Percentiles rank a stretch among this genome's conserved stretches.
phyloP scores from a whole-genome alignment of 2,797 vertebrate genomes.

The Gymnodraco acuticeps region DNA sequence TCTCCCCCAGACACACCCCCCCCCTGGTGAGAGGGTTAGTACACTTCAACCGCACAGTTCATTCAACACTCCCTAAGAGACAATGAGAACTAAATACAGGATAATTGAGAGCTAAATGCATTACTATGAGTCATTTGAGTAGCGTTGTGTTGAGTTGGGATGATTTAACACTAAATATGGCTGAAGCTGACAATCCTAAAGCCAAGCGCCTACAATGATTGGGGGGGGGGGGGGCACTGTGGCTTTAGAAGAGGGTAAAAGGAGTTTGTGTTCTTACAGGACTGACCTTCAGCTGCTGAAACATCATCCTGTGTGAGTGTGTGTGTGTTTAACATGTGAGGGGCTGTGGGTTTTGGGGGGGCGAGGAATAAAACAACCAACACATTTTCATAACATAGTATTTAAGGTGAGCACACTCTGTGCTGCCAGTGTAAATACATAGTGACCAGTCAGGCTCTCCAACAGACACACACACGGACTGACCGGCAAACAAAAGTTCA shows the following conservation, averaged over 20 bases:
- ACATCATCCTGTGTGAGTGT: conserved; percentile 54
- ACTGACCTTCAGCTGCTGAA: conserved; percentile 67
- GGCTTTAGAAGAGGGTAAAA: conserved; percentile 43
- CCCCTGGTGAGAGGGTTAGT: no score
- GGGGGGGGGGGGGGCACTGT: conserved; percentile 31
- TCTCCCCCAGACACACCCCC: no score
- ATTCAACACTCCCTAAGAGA: no score
- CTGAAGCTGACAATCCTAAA: conserved; percentile 42
- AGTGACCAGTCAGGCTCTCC: conserved; percentile 22
- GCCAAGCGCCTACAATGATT: conserved; percentile 29
- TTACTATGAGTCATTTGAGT: no score
- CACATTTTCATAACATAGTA: conserved; percentile 52
- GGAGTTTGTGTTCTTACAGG: conserved; percentile 46
- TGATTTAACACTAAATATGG: conserved; percentile 17
- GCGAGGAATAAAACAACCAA: conserved; percentile 50
- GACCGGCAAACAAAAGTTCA: conserved; percentile 37
- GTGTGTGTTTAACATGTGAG: conserved; percentile 44
- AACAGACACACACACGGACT: conserved; percentile 44
- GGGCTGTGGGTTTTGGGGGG: conserved; percentile 28
- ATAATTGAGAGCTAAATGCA: no score
- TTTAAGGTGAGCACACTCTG: conserved; percentile 56
- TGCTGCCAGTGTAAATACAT: no score
- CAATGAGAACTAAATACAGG: no score
- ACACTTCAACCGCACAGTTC: no score
- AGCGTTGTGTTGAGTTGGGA: no score